Evolutionary conservation across 2,797 vertebrate genomes (phyloP), one percentile per base, ranked within the genome.

Genomic region (Pseudomugil gertrudae): DNA sequence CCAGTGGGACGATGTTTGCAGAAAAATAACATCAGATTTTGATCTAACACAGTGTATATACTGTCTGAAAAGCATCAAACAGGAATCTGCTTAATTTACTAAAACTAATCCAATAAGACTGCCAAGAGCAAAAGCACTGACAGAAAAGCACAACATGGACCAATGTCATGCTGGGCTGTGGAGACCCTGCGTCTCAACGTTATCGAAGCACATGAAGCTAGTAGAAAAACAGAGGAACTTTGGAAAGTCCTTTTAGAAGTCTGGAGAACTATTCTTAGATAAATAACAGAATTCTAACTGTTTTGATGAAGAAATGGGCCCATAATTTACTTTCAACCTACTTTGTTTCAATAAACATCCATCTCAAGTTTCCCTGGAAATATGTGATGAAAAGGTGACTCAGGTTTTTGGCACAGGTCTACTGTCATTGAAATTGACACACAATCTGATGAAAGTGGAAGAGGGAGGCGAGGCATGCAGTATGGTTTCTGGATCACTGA

Each of bases 401-500:
- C 26, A 27, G 14, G 24, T 26, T 27, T 51, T 24, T 17, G 24
- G 2, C 3, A 5, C 29, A 29, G 29, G n/a, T n/a, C n/a, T 5
- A 29, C 29, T 29, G 30, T 24, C 19, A 19, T n/a, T 9, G 2
- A 26, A 56, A 21, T 52, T 56, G 26, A 11, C 52, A 33, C 61
- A 43, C 29, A 64, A 8, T 30, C 36, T 51, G 48, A 5, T 60
- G 13, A 63, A 53, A 53, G n/a, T 19, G 17, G 19, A 19, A 60
- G 3, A 32, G 10, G 26, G 35, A 5, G 30, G 47, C n/a, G 23
- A 13, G 8, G 36, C 32, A 57, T 38, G 9, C 38, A 60, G 35
- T 30, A 9, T 64, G 53, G 10, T 64, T 47, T 38, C 51, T 36
- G 45, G 53, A 30, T 70, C 57, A 82, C 23, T 58, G 48, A 52